These are phyloP conservation scores for Prionailurus viverrinus DNA, from an alignment of 2,113 vertebrate species.

Conservation along the genomic window DNA sequence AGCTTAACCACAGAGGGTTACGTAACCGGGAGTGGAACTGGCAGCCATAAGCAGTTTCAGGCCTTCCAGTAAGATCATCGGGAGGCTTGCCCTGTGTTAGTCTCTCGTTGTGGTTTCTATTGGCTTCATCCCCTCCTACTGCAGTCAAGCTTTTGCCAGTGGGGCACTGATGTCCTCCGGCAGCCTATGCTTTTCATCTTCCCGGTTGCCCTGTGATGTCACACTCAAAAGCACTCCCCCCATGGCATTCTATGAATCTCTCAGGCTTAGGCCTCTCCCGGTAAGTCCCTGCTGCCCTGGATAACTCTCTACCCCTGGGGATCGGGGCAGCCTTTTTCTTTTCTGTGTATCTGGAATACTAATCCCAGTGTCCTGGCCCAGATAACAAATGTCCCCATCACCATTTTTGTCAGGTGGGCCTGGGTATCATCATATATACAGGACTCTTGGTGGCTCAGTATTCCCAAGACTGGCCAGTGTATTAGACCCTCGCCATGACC, in stretches of 20 bases:
- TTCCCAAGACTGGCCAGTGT: not conserved
- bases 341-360: not conserved
- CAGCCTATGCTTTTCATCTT: not conserved
- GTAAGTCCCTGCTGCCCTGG: not conserved
- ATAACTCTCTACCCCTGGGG: not conserved
- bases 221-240: not conserved
- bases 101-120: not conserved
- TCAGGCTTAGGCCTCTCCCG: not conserved
- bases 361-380: not conserved
- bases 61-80: not conserved
- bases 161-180: not conserved
- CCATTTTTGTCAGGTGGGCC: not conserved
- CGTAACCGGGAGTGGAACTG: not conserved
- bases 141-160: not conserved
- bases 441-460: not conserved
- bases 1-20: not conserved
- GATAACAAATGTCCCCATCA: not conserved
- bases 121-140: not conserved
- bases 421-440: not conserved
- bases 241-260: not conserved
- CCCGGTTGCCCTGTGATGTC: not conserved
- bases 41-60: not conserved
- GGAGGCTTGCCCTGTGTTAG: rapidly evolving
- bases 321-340: not conserved
- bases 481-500: rapidly evolving